Conservation (phyloP, 2,113 vertebrate species). For the Marmota monax region DNA sequence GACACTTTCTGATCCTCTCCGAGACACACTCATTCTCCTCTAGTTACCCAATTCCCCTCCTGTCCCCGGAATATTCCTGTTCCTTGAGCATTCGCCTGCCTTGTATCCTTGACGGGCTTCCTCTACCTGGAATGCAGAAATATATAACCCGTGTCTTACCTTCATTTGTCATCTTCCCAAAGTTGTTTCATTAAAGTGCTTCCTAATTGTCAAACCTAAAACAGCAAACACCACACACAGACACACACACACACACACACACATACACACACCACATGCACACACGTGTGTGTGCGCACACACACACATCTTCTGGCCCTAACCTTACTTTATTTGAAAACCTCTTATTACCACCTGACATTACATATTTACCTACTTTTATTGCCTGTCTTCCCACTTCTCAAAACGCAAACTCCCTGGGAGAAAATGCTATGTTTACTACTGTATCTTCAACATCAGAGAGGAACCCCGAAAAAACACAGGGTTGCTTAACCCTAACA, state of each 20-base stretch:
- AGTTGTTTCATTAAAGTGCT: neutral
- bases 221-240: neutral
- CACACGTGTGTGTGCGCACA: neutral
- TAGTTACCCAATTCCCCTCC: neutral
- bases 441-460: neutral
- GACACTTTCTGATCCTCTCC: neutral
- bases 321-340: conserved; percentile 38
- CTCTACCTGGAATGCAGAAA: neutral
- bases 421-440: neutral
- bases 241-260: neutral
- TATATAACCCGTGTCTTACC: neutral
- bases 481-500: neutral
- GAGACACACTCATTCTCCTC: neutral
- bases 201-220: neutral
- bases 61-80: neutral
- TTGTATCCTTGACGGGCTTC: neutral
- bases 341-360: neutral
- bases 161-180: neutral
- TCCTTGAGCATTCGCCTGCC: neutral
- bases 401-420: conserved; percentile 9
- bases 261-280: neutral
- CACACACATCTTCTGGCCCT: neutral
- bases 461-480: neutral
- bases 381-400: neutral
- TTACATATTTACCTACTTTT: conserved; percentile 13